Conservation (phyloP, 1,140 invertebrate species). For the Phortica variegata region DNA sequence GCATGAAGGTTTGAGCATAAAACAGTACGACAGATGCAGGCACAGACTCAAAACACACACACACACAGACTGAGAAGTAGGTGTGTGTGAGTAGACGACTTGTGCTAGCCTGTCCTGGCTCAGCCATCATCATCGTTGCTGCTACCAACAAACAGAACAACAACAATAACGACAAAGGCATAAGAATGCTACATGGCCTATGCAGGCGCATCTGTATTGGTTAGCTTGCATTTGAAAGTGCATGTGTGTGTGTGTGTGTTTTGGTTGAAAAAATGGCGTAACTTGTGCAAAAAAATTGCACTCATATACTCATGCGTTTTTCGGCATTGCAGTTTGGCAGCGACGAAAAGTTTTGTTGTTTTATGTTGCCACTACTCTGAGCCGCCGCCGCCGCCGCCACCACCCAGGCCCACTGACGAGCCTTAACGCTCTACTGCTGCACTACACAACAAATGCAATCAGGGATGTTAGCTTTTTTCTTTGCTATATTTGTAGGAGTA, state of each 20-base stretch:
- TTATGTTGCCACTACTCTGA: neutral
- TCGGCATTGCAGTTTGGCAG: slow-evolving; percentile 34
- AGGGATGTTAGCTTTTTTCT: slow-evolving; percentile 19
- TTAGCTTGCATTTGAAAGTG: slow-evolving; percentile 4
- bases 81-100: slow-evolving; percentile 13
- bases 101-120: no score
- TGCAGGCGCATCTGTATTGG: neutral
- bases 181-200: neutral
- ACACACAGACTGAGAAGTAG: no score
- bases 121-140: slow-evolving; percentile 36
- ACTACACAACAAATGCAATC: slow-evolving; percentile 44
- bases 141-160: slow-evolving; percentile 34
- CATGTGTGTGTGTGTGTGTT: neutral
- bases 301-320: no score
- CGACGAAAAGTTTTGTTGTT: slow-evolving; percentile 23
- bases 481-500: neutral
- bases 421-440: no score
- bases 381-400: slow-evolving; percentile 11
- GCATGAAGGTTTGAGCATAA: no score
- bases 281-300: slow-evolving; percentile 43
- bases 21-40: no score
- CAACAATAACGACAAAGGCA: neutral
- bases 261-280: slow-evolving; percentile 30
- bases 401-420: no score
- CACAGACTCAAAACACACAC: no score